Percentiles rank a stretch among this genome's conserved stretches.
Evolutionary conservation across 1,140 invertebrate species (phyloP).

Genomic region (Bombus pascuorum): DNA sequence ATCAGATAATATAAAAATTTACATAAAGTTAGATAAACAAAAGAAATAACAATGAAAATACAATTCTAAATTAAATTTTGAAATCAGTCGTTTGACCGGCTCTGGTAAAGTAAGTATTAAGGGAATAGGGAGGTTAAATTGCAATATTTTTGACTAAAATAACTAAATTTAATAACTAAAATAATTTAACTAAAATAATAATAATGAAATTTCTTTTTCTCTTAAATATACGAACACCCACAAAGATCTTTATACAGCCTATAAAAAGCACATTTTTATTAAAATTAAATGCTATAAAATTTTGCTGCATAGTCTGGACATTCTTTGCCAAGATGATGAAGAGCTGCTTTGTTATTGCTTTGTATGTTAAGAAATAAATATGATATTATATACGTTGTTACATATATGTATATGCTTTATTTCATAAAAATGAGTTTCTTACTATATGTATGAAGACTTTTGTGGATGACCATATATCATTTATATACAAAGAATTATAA

Average conservation of each 20-base stretch:
- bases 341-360: neutral
- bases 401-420: neutral
- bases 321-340: neutral
- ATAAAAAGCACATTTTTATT: neutral
- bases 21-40: no score
- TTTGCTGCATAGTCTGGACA: neutral
- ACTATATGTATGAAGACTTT: neutral
- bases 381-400: neutral
- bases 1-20: no score
- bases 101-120: no score
- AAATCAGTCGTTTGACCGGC: no score
- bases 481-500: neutral
- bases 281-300: neutral
- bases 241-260: neutral
- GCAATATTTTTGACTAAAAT: no score
- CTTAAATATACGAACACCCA: neutral
- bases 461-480: neutral
- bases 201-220: neutral
- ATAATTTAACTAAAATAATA: neutral
- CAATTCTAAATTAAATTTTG: no score
- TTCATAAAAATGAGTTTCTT: neutral
- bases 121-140: neutral
- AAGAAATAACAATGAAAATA: no score
- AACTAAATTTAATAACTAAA: no score
- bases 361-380: neutral